Base-by-base conservation (phyloP, 2,113 vertebrate species). In the Neotoma lepida region DNA sequence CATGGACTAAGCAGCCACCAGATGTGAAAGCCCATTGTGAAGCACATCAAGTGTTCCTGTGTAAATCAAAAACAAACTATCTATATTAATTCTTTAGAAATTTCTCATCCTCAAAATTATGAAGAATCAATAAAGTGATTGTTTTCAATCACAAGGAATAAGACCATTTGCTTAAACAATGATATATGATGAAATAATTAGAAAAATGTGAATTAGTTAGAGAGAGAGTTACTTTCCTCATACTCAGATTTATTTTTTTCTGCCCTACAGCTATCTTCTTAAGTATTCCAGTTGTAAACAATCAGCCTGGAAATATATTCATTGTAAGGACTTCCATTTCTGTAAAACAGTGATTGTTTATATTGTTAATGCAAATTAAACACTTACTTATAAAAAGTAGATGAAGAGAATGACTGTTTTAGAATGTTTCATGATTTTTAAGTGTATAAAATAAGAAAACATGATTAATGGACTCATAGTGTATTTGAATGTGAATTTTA, bases 401-500 rank as follows among this genome's bases (percentile, higher is more conserved):
- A 82, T 28, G 30, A 97, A 84, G 30, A 76, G 82, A 95, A 96
- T 89, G 28, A 74, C 80, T n/a, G 0, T 70, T 96, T 94, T 94
- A 63, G 84, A n/a, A 10, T 88, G 15, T 95, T 96, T 86, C 41
- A 58, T 95, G 81, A 92, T 94, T 88, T 93, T 97, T 93, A 80
- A 68, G 74, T 97, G 58, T 93, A 91, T 89, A 91, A 88, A 96
- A 63, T 56, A 96, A 89, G 85, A 95, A 86, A 93, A 96, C 86
- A 20, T 95, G 96, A 97, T 94, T 97, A 91, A 97, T 68, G 97
- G 39, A 93, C 82, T 84, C 95, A 87, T 46, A 77, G 73, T 96
- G 74, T 97, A 95, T 97, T 94, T 96, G 70, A 68, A 94, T 91
- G 58, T 93, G 94, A 97, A 98, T 98, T 97, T 98, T 97, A 97